Conservation (phyloP, 2,888 invertebrate species). For the Cephus pygmeus region DNA sequence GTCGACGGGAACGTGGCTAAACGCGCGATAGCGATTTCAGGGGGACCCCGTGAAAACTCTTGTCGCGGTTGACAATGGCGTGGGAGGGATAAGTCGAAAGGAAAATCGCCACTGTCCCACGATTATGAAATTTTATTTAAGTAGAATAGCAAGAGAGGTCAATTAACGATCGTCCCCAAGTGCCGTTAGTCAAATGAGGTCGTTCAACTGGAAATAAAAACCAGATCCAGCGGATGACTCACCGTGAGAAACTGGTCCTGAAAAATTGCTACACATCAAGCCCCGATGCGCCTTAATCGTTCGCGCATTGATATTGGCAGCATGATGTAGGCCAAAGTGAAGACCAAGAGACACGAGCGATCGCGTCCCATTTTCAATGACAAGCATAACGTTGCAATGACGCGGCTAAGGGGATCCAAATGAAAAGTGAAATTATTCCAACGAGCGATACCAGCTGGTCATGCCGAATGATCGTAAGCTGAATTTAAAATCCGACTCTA, state of each 20-base stretch:
- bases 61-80: conserved; percentile 37
- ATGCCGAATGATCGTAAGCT: not conserved
- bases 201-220: conserved; percentile 26
- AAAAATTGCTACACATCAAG: conserved; percentile 14
- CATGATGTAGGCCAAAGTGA: not conserved
- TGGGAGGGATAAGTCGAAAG: not conserved
- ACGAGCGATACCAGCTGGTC: not conserved
- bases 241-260: conserved; percentile 31
- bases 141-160: not conserved
- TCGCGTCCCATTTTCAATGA: not conserved
- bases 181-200: conserved; percentile 21
- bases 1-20: conserved; percentile 19
- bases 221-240: conserved; percentile 29
- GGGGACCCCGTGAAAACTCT: conserved; percentile 48
- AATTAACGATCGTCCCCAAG: not conserved
- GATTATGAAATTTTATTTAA: not conserved
- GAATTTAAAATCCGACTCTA: too few relatives aligned
- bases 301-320: not conserved
- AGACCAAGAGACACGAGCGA: not conserved
- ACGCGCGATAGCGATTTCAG: conserved; percentile 56
- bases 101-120: not conserved
- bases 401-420: not conserved
- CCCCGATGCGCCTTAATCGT: not conserved
- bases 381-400: not conserved
- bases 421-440: not conserved